Base-by-base conservation (phyloP, 2,113 vertebrate genomes). In the Neopipo cinnamomea region DNA sequence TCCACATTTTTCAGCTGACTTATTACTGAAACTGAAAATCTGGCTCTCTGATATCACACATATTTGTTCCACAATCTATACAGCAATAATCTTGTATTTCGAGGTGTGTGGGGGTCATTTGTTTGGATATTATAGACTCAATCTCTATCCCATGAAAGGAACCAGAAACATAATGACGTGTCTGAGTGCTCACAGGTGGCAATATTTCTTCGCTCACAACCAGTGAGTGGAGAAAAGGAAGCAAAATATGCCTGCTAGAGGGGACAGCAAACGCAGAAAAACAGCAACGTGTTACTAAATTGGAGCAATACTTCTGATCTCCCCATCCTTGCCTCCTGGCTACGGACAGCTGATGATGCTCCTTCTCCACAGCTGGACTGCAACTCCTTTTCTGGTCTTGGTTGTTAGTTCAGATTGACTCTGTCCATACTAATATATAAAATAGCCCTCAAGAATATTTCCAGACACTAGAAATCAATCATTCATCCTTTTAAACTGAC, bases 391-490 rank as follows among this genome's bases (percentile, higher is more conserved):
- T 47, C 92, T 91, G 92, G 71, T 30, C 41, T 52, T 75, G 53
- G 44, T 41, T 72, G 52, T 85, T 82, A 50, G 61, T 76, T 95
- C 78, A 72, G 66, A 70, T 76, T 72, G 55, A 72, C 58, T 94
- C 82, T 93, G 88, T 90, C 92, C 72, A 4, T 65, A 28, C 84
- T 66, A 94, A 96, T 95, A 94, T 85, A 79, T 90, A 65, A 72
- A 91, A 88, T 62, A 79, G 71, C n/a, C 55, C 71, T 52, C 67
- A 79, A 85, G 90, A 97, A 96, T 61, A 49, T 85, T 93, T 96
- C 95, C 94, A 91, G 82, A 44, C 88, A 25, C 62, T 67, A 49
- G 92, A 85, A 91, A 97, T 94, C 90, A 93, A 95, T 91, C 92
- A 93, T 91, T 93, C 39, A 30, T 44, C 49, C 85, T 78, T 78